These are phyloP conservation scores for Limulus polyphemus DNA, from an alignment of 2,888 invertebrate genomes.

Conservation along the genomic window DNA sequence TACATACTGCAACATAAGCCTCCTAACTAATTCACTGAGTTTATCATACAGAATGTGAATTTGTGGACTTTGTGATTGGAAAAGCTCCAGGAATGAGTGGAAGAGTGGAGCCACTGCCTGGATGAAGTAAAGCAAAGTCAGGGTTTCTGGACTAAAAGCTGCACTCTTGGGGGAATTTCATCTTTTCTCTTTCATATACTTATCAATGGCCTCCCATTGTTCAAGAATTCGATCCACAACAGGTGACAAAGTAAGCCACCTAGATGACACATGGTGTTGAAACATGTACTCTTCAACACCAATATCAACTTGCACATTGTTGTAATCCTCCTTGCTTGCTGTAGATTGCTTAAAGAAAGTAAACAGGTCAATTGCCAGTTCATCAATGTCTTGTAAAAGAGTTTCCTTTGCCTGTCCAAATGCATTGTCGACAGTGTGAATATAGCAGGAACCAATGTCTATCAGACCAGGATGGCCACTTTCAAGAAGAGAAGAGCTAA, in stretches of 20 bases:
- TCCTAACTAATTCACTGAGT: too few species aligned
- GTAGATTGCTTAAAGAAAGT: not conserved
- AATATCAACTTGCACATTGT: not conserved
- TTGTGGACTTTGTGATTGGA: not conserved
- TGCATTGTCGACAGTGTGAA: slow-evolving; percentile 1
- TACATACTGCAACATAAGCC: too few species aligned
- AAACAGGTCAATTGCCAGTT: not conserved
- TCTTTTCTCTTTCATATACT: not conserved
- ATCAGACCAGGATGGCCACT: not conserved
- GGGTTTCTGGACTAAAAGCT: too few species aligned
- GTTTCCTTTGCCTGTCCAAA: too few species aligned
- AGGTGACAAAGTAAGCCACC: not conserved
- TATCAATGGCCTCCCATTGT: not conserved
- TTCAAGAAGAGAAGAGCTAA: not conserved
- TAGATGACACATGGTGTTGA: not conserved
- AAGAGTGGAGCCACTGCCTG: not conserved
- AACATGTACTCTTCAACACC: not conserved
- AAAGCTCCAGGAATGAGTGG: not conserved
- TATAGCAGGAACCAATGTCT: not conserved
- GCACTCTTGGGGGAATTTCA: not conserved
- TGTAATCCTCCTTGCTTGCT: not conserved
- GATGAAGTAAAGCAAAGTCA: not conserved
- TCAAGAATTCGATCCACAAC: not conserved
- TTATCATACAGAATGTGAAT: not conserved
- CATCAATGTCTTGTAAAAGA: not conserved